Conservation (phyloP, 2,113 vertebrate genomes). For the Gopherus flavomarginatus region DNA sequence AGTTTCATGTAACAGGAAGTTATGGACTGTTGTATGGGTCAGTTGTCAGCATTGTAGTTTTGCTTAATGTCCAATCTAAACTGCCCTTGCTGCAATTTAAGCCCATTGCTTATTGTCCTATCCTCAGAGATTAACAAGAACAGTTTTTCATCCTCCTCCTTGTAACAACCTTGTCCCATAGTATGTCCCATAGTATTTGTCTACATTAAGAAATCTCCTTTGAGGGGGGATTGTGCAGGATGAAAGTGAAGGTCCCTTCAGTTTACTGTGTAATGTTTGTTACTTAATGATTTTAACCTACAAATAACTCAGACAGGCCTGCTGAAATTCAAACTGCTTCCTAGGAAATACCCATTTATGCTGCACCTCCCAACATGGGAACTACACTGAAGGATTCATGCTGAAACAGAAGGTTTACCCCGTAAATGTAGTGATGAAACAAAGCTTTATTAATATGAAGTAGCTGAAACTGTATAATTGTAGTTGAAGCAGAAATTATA, state of each 20-base stretch:
- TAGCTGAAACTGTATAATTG: constrained; percentile 31
- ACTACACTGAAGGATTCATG: accelerated
- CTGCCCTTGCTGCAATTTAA: neutral
- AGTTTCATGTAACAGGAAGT: constrained; percentile 47
- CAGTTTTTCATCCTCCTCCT: neutral
- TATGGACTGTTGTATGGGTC: constrained; percentile 13
- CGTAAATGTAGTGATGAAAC: constrained; percentile 12
- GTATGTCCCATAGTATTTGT: neutral
- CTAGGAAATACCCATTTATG: neutral
- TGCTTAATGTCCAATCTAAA: neutral
- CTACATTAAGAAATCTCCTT: neutral
- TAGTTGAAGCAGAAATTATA: constrained; percentile 50
- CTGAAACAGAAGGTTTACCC: constrained; percentile 11
- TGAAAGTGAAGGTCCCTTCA: neutral
- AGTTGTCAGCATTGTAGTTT: constrained; percentile 25
- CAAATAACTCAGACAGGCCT: neutral
- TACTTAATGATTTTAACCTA: neutral
- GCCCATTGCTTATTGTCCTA: neutral
- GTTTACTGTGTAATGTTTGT: neutral
- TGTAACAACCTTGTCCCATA: neutral
- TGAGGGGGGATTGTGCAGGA: neutral
- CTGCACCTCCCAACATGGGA: neutral
- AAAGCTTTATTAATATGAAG: constrained; percentile 9
- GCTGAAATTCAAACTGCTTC: neutral
- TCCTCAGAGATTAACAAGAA: neutral